Base-by-base conservation (phyloP, 2,888 invertebrate species). In the Psylliodes chrysocephalus region DNA sequence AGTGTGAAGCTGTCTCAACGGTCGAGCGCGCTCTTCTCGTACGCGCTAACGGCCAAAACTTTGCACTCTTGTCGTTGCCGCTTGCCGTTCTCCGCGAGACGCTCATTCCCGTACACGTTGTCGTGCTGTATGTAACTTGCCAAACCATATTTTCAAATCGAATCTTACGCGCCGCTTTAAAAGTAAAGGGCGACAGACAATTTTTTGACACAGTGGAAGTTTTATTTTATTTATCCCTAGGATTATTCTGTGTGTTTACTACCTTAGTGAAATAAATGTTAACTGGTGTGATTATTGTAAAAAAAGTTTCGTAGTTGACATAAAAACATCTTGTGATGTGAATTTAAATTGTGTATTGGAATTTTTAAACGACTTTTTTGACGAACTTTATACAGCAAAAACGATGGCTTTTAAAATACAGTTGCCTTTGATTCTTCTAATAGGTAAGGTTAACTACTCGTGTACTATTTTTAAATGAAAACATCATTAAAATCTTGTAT, bases 11-110 rank as follows among this genome's bases (percentile, higher is more conserved):
- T 42, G 8, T 25, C n/a, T 25, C 49, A 49, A 22, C 15, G 30
- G 4, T 49, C 14, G 10, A 12, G 18, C 5, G 18, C 18, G 12
- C 22, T 18, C 14, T 28, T 33, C 42, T 60, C 40, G 52, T 18
- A 19, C 53, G 64, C 65, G 62, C 60, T 57, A 66, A 65, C 70
- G 65, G 67, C 62, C 63, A 56, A 60, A 68, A 67, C 62, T 68
- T 70, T 64, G 60, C 67, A 68, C 65, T 66, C 64, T 51, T 49
- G 38, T 22, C 53, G 47, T 33, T 54, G 30, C 33, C 52, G 25
- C 18, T 57, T 60, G 60, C 33, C 68, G 68, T 67, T 70, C 68
- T 8, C 5, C 3, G 49, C 15, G 18, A 22, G 28, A 1, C 49
- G 49, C 19, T 49, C 49, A 70, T 70, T 70, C 68, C 61, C 57